These are phyloP conservation scores for Tyria jacobaeae DNA, from an alignment of 2,888 invertebrate genomes.

Conservation along the genomic window DNA sequence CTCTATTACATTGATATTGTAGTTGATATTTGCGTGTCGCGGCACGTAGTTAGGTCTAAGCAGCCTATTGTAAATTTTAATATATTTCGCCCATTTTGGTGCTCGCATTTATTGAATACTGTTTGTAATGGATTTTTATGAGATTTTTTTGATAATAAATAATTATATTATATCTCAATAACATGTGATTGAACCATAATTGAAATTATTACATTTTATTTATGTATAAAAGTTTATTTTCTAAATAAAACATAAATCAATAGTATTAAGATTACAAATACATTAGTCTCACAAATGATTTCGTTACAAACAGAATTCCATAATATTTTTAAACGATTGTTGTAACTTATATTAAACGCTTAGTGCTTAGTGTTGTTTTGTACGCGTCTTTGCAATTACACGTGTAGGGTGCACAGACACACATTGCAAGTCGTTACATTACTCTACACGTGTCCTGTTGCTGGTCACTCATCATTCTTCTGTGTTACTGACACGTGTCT, in stretches of 20 bases:
- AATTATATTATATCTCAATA: no score
- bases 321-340: slow-evolving; percentile 50
- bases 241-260: no score
- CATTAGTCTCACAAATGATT: neutral
- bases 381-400: slow-evolving; percentile 26
- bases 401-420: slow-evolving; percentile 4
- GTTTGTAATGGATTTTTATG: slow-evolving; percentile 51
- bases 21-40: slow-evolving; percentile 37
- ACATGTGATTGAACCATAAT: no score
- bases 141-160: neutral
- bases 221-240: no score
- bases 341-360: slow-evolving; percentile 54
- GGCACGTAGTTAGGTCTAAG: slow-evolving; percentile 47
- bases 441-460: neutral
- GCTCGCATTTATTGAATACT: slow-evolving; percentile 66
- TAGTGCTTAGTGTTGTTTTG: slow-evolving; percentile 61
- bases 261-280: neutral
- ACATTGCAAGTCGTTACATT: neutral
- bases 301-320: slow-evolving; percentile 56
- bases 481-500: neutral
- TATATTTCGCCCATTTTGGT: slow-evolving; percentile 69
- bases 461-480: neutral
- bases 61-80: slow-evolving; percentile 52
- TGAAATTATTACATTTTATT: no score
- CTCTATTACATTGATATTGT: slow-evolving; percentile 24